phyloP scores from a whole-genome alignment of 2,113 vertebrate species.

The Macheiramphus alcinus region DNA sequence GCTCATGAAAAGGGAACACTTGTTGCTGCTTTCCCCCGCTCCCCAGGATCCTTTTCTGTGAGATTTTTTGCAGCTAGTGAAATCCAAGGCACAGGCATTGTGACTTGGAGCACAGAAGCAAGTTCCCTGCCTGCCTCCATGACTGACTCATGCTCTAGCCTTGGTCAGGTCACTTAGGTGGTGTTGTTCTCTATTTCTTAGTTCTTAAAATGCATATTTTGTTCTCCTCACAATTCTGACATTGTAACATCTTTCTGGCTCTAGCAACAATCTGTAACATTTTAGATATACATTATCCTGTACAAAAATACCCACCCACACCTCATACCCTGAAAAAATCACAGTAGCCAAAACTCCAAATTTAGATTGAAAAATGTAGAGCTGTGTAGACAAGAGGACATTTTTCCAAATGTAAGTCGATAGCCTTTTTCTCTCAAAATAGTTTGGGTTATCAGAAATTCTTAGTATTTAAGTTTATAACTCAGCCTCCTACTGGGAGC shows the following conservation, averaged over 20 bases:
- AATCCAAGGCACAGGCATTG: background rate
- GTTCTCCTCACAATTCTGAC: conserved; percentile 4
- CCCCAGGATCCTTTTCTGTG: background rate
- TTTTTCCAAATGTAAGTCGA: background rate
- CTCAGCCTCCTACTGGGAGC: background rate
- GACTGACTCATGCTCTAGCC: background rate
- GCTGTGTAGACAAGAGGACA: background rate
- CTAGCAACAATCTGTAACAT: background rate
- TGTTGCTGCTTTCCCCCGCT: no score
- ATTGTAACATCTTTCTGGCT: conserved; percentile 9
- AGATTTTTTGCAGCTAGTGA: background rate
- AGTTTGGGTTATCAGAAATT: background rate
- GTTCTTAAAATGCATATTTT: background rate
- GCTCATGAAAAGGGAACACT: background rate
- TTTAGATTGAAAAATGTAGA: conserved; percentile 3
- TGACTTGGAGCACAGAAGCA: background rate
- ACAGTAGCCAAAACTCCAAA: conserved; percentile 4
- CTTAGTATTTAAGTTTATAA: background rate
- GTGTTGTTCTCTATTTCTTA: background rate
- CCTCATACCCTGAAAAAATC: conserved; percentile 14
- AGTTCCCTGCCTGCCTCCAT: background rate
- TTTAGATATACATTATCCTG: conserved; percentile 31
- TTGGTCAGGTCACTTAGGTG: background rate
- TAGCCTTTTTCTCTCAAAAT: background rate
- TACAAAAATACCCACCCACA: conserved; percentile 45